These are phyloP conservation scores for Tangara arthus DNA, from an alignment of 2,797 vertebrate species.

Conservation along the genomic window DNA sequence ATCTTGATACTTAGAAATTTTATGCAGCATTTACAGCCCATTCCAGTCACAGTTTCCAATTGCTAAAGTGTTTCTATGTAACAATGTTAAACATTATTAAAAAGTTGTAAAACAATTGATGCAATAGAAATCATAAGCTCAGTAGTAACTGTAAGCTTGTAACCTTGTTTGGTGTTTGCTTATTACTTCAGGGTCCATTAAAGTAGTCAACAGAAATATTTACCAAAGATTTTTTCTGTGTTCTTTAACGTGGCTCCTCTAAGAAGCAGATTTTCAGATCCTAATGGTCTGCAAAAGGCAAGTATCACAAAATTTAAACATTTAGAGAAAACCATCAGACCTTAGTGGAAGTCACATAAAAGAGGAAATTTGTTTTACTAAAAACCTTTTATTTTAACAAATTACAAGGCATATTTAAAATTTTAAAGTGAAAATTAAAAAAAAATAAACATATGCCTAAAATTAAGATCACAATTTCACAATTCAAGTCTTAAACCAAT, in stretches of 20 bases:
- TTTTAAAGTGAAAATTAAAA: neutral
- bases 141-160: neutral
- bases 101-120: neutral
- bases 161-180: neutral
- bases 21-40: neutral
- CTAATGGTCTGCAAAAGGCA: conserved; percentile 83
- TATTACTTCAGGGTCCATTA: neutral
- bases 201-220: conserved; percentile 37
- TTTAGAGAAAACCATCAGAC: neutral
- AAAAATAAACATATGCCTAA: neutral
- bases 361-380: neutral
- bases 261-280: conserved; percentile 93
- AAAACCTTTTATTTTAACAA: neutral
- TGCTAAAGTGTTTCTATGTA: neutral
- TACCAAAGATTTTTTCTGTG: conserved; percentile 92
- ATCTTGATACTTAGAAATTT: neutral
- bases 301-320: neutral
- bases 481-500: neutral
- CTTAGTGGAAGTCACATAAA: neutral
- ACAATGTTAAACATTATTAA: neutral
- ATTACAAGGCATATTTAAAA: neutral
- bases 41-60: neutral
- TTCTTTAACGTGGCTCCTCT: conserved; percentile 96
- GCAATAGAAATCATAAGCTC: neutral
- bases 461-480: neutral